These are phyloP conservation scores for Lasioglossum vierecki DNA, from an alignment of 2,888 invertebrate genomes.

Conservation along the genomic window DNA sequence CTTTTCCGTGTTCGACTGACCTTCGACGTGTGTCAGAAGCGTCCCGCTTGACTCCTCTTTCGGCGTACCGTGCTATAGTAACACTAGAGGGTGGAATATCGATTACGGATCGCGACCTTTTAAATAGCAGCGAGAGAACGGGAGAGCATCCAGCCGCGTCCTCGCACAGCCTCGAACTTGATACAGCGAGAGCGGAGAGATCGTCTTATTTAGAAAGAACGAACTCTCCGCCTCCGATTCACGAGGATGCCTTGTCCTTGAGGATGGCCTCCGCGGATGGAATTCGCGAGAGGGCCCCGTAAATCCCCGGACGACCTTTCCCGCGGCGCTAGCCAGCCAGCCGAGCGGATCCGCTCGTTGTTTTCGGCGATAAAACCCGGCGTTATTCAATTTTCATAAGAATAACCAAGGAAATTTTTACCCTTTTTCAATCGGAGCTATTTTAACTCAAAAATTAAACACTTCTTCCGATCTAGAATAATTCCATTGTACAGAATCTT, in stretches of 20 bases:
- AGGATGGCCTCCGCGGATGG: conserved; percentile 29
- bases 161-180: conserved; percentile 50
- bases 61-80: conserved; percentile 5
- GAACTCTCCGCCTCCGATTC: conserved; percentile 11
- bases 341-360: background rate
- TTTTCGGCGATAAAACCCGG: background rate
- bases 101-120: conserved; percentile 52
- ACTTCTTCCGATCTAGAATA: too few relatives aligned
- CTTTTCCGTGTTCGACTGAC: background rate
- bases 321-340: background rate
- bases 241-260: conserved; percentile 7
- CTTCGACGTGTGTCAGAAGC: background rate
- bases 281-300: conserved; percentile 25
- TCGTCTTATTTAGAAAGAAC: conserved; percentile 7
- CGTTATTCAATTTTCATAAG: too few relatives aligned
- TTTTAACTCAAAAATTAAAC: too few relatives aligned
- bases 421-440: too few relatives aligned
- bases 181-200: conserved; percentile 28
- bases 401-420: too few relatives aligned
- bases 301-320: conserved; percentile 20
- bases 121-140: background rate
- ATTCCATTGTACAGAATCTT: too few relatives aligned
- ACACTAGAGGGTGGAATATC: conserved; percentile 43
- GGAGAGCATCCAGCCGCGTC: conserved; percentile 22
- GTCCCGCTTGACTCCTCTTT: background rate